phyloP scores from a whole-genome alignment of 1,140 invertebrate species.

The Diprion similis region DNA sequence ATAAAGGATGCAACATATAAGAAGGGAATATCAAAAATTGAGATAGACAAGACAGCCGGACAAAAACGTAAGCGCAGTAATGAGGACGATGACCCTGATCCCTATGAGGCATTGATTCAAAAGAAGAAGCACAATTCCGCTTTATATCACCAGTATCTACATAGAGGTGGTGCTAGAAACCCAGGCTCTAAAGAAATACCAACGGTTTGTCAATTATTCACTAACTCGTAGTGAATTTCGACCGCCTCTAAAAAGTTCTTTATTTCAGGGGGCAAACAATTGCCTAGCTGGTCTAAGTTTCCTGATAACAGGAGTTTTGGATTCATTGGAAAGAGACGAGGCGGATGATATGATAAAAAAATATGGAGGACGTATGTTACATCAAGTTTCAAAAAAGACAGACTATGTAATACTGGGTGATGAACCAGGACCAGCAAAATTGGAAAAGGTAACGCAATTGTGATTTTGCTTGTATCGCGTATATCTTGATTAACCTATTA shows the following conservation, averaged over 20 bases:
- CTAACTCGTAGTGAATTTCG: slow-evolving; percentile 8
- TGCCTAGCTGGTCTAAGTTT: slow-evolving; percentile 83
- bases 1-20: not conserved
- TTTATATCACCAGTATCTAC: slow-evolving; percentile 76
- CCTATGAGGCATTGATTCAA: slow-evolving; percentile 70
- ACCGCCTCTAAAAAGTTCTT: slow-evolving; percentile 18
- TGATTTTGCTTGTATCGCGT: slow-evolving; percentile 35
- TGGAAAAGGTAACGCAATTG: slow-evolving; percentile 66
- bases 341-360: slow-evolving; percentile 75
- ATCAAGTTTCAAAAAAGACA: slow-evolving; percentile 78
- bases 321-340: slow-evolving; percentile 87
- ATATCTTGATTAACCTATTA: not conserved
- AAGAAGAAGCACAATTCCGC: slow-evolving; percentile 68
- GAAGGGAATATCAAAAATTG: slow-evolving; percentile 15
- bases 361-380: slow-evolving; percentile 82
- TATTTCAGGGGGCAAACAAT: slow-evolving; percentile 71
- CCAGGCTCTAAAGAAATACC: slow-evolving; percentile 85
- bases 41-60: slow-evolving; percentile 8
- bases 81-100: slow-evolving; percentile 30
- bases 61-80: slow-evolving; percentile 28
- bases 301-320: slow-evolving; percentile 86
- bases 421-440: slow-evolving; percentile 83
- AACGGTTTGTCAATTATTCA: slow-evolving; percentile 62
- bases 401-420: slow-evolving; percentile 85
- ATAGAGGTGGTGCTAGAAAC: slow-evolving; percentile 78